phyloP scores from a whole-genome alignment of 2,797 vertebrate species.

The Synanceia verrucosa region DNA sequence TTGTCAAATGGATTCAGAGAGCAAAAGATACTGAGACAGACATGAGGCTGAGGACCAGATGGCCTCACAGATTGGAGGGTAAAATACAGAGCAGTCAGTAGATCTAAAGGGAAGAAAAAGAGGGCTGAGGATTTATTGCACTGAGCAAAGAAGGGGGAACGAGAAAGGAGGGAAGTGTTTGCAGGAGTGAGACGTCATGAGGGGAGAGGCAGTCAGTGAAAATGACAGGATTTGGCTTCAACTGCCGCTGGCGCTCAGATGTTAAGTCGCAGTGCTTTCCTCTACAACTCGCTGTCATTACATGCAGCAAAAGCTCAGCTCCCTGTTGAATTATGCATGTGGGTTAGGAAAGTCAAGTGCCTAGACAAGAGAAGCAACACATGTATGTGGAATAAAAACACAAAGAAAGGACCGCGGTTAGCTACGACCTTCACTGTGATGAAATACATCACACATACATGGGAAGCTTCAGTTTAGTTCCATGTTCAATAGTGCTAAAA shows the following conservation, averaged over 20 bases:
- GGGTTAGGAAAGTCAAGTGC: constrained; percentile 16
- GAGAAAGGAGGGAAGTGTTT: constrained; percentile 14
- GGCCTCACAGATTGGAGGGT: constrained; percentile 61
- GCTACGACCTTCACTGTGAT: not conserved
- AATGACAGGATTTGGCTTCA: constrained; percentile 53
- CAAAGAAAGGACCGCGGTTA: not conserved
- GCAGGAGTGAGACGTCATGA: constrained; percentile 33
- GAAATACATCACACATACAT: no score
- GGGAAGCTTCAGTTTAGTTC: no score
- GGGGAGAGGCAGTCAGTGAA: constrained; percentile 37
- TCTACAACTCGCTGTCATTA: constrained; percentile 41
- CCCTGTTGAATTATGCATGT: constrained; percentile 59
- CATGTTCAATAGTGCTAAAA: constrained; percentile 40
- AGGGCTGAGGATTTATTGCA: constrained; percentile 26
- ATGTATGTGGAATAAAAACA: not conserved
- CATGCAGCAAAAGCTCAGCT: constrained; percentile 30
- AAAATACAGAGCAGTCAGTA: constrained; percentile 46
- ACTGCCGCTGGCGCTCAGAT: constrained; percentile 47
- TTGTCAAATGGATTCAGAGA: constrained; percentile 74
- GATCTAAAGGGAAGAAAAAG: constrained; percentile 32
- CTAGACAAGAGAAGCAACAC: constrained; percentile 27
- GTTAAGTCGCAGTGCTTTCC: constrained; percentile 40
- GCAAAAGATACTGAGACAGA: constrained; percentile 60
- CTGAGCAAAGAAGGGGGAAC: not conserved
- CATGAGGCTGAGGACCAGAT: constrained; percentile 65